Percentiles rank a stretch among this genome's conserved stretches.
phyloP scores from a whole-genome alignment of 2,113 vertebrate genomes.

The Sceloporus undulatus region DNA sequence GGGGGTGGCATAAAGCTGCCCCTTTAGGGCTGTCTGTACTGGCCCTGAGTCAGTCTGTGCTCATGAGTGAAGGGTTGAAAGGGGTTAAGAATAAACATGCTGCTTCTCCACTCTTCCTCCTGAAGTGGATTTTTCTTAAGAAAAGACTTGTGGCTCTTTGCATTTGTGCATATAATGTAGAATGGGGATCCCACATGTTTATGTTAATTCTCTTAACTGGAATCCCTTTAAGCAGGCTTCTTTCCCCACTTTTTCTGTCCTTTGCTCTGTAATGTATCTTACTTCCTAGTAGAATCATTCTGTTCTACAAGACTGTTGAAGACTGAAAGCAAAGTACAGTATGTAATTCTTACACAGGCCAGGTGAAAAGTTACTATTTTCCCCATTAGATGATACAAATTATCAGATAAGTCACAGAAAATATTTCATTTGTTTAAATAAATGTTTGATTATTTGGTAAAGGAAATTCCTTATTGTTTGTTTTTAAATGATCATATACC shows the following conservation, averaged over 20 bases:
- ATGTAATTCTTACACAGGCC: background rate
- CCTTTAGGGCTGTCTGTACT: no score
- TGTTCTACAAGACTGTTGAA: background rate
- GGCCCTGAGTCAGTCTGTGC: no score
- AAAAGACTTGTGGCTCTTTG: background rate
- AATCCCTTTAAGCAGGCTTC: background rate
- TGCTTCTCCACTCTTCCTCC: background rate
- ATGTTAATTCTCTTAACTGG: background rate
- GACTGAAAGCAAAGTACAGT: background rate
- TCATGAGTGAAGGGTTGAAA: background rate
- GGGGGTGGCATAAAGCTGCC: no score
- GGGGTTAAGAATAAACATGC: background rate
- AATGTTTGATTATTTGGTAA: background rate
- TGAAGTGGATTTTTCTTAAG: background rate
- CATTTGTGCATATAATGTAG: background rate
- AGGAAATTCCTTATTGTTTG: background rate
- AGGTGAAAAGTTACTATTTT: background rate
- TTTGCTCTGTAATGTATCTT: conserved; percentile 6
- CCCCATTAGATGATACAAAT: background rate
- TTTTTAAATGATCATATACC: background rate
- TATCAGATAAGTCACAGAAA: background rate
- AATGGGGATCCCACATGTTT: background rate
- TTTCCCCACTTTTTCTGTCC: background rate
- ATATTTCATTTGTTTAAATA: background rate
- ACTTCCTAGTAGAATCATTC: background rate